Evolutionary conservation across 2,113 vertebrate genomes (phyloP).

Genomic region (Ginglymostoma cirratum): DNA sequence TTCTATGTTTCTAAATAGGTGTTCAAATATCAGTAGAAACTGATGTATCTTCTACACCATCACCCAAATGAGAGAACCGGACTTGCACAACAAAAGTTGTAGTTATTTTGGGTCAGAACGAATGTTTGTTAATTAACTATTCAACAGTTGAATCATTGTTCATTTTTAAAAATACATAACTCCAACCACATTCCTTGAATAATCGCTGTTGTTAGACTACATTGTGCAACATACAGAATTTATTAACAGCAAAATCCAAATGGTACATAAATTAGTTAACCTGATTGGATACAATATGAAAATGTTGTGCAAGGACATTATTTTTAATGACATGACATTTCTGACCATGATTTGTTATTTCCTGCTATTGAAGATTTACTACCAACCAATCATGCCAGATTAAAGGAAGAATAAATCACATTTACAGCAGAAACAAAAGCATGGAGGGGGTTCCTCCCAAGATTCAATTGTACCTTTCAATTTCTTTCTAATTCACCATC

Average conservation of each 20-base stretch:
- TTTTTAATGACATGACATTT: neutral
- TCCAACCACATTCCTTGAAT: neutral
- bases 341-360: neutral
- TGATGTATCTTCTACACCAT: neutral
- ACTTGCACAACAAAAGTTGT: neutral
- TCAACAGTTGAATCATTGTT: neutral
- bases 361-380: neutral
- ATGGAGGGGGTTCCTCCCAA: neutral
- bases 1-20: neutral
- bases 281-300: neutral
- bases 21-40: neutral
- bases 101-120: neutral
- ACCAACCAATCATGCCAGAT: neutral
- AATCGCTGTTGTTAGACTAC: neutral
- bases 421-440: neutral
- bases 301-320: neutral
- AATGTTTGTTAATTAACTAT: neutral
- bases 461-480: neutral
- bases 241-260: neutral
- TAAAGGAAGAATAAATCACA: neutral
- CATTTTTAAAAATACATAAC: neutral
- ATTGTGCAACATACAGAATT: neutral
- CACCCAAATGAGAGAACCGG: neutral
- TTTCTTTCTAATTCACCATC: neutral
- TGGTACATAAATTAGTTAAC: neutral